Evolutionary conservation across 2,113 vertebrate species (phyloP), one percentile per base, ranked within the genome.

Genomic region (Caranx ignobilis): DNA sequence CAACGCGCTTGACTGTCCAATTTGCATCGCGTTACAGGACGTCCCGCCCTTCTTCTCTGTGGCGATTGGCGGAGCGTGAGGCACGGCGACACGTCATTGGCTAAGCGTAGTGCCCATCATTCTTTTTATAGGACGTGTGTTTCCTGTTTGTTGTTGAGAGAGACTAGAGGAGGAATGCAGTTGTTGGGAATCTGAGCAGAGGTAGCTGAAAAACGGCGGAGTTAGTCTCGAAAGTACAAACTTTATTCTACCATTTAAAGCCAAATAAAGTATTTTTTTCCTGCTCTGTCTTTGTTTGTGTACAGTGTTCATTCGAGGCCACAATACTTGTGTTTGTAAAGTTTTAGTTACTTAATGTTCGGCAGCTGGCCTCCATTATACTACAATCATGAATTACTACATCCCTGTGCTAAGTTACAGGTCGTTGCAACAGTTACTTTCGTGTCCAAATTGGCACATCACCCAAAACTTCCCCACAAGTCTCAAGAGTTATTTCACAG

Each of bases 21-120:
- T 95, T 95, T 94, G 95, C 96, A 91, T 95, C 95, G 92, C 90
- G 88, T 93, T 92, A 90, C 92, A 94, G 96, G 96, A 97, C 95
- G 93, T 95, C 93, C 96, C 96, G 95, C 96, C 97, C 78, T 94
- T 93, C 93, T 95, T 94, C 93, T 94, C 75, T 89, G 60, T 52
- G 0, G 2, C 79, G 57, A 97, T 96, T 97, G 95, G 97, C 71
- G 79, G 5, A 59, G 18, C 3, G 15, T 2, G 15, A 3, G 16
- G 11, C 13, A 26, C 11, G 63, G 34, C 35, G 6, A 1, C 5
- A 31, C 19, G 18, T 57, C 19, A 75, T 34, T 97, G 95, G 96
- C 6, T 35, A 1, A 48, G 0, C 0, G 0, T 13, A 9, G n/a
- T 41, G 95, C 91, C 95, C 75, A 60, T 96, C 92, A 55, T 5